A percentile compares a stretch with the other conserved stretches of the same genome.
phyloP scores from a whole-genome alignment of 64 coral and sea anemone species.

The Astreopora myriophthalma region DNA sequence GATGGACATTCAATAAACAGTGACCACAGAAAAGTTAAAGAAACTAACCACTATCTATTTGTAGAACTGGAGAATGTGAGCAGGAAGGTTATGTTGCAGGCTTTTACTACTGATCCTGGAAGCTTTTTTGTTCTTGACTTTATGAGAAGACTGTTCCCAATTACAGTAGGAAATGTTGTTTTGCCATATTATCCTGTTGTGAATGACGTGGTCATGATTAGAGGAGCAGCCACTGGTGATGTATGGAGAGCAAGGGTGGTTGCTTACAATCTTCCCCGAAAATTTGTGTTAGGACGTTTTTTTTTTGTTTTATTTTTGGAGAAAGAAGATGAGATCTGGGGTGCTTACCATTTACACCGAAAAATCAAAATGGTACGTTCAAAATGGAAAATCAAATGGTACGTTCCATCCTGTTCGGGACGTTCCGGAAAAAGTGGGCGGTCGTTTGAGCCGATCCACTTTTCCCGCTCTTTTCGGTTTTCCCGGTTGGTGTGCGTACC shows the following conservation, averaged over 20 bases:
- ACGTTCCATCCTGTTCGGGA: no score
- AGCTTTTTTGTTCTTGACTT: slow-evolving; percentile 25
- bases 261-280: slow-evolving; percentile 32
- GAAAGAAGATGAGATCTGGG: slow-evolving; percentile 51
- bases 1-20: slow-evolving; percentile 35
- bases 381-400: no score
- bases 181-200: slow-evolving; percentile 66
- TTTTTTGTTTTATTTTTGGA: no score
- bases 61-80: slow-evolving; percentile 23
- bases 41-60: slow-evolving; percentile 1
- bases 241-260: slow-evolving; percentile 65
- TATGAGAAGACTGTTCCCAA: slow-evolving; percentile 61
- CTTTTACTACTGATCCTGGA: background rate
- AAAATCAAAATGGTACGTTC: no score
- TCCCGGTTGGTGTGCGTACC: no score
- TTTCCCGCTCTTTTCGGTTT: no score
- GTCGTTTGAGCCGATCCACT: no score
- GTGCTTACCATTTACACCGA: no score
- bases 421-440: no score
- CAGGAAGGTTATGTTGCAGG: slow-evolving; percentile 54
- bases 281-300: slow-evolving; percentile 22
- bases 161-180: slow-evolving; percentile 37
- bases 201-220: slow-evolving; percentile 59
- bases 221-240: slow-evolving; percentile 23
- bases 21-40: slow-evolving; percentile 8